Evolutionary conservation across 2,888 invertebrate species (phyloP), one percentile per base, ranked within the genome.

Genomic region (Muschampia plurimacula): DNA sequence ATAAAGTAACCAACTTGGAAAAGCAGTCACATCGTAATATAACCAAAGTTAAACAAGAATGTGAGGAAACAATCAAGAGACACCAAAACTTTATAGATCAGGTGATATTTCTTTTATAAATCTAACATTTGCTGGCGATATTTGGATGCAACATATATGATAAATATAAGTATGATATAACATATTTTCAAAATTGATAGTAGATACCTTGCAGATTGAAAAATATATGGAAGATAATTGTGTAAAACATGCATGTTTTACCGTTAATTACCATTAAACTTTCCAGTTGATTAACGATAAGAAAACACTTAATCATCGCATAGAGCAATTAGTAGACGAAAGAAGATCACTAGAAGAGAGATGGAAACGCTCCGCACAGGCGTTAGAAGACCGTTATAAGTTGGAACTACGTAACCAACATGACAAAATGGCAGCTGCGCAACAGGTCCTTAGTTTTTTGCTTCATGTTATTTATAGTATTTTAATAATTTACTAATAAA

Each of bases 21-120:
- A 92, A 90, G 74, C 93, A 93, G 75, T 93, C 93, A 0, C 81
- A 84, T 4, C 86, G 92, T 0, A 92, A 89, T 79, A 84, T 93
- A 12, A 78, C 85, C 0, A 92, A 89, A 76, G 91, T 92, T 74
- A 94, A 94, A 66, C 89, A 96, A 36, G 97, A 97, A 79, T 97
- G 96, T 80, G 97, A 97, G 81, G 95, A 93, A 5, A 95, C 97
- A 0, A 95, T 98, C 32, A 96, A 96, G 77, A 94, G 98, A 13
- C 98, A 98, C 84, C 98, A 98, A 84, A 96, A 95, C 75, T 97
- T 98, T 78, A 97, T 98, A 65, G 97, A 98, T 83, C 97, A 97
- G 92, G 96, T 96, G 81, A 74, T 28, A 32, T 57, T 57, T 2
- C 49, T 13, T 4, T 49, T 12, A 49, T 32, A 32, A 32, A 32